Evolutionary conservation across 2,113 vertebrate species (phyloP), one percentile per base, ranked within the genome.

Genomic region (Merops nubicus): DNA sequence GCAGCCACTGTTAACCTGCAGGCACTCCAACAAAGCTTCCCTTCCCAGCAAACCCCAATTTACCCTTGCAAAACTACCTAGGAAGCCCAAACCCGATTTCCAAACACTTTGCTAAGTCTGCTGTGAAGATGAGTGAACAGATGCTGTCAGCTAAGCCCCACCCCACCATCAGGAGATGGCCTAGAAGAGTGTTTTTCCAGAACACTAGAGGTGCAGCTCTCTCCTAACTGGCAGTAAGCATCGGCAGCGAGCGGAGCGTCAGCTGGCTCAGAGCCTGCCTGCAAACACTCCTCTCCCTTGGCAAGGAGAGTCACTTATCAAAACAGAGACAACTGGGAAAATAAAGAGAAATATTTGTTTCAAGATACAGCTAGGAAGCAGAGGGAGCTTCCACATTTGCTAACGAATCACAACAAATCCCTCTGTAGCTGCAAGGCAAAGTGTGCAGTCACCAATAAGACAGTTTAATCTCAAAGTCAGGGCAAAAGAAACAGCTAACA

Each of bases 281-380:
- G 60, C 54, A 92, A 91, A 94, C 33, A 85, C 31, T 62, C 11
- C 29, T 64, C 33, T 57, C 19, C 20, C 33, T 22, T 63, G 51
- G 64, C 80, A 97, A 86, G 45, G 42, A 86, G 6, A 74, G 17
- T 1, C n/a, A 91, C 54, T 89, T 85, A 72, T 29, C 68, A 73
- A 95, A 97, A 89, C 59, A 84, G 33, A 93, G 67, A 89, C 25
- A 67, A 92, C 25, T 57, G 54, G 23, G 80, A 64, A 90, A 88
- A 82, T 48, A 31, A n/a, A 62, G 48, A 89, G 48, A 89, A 85
- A 45, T 78, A 65, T 20, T 70, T 82, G 36, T 74, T 77, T 92
- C 31, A 81, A 65, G 59, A 57, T 43, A 48, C 2, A 84, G 17
- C 40, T 56, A 73, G 83, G 38, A 63, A 92, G 76, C 72, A 91